These are phyloP conservation scores for Ommatoiulus sabulosus DNA, from an alignment of 2,888 invertebrate genomes.

Conservation along the genomic window DNA sequence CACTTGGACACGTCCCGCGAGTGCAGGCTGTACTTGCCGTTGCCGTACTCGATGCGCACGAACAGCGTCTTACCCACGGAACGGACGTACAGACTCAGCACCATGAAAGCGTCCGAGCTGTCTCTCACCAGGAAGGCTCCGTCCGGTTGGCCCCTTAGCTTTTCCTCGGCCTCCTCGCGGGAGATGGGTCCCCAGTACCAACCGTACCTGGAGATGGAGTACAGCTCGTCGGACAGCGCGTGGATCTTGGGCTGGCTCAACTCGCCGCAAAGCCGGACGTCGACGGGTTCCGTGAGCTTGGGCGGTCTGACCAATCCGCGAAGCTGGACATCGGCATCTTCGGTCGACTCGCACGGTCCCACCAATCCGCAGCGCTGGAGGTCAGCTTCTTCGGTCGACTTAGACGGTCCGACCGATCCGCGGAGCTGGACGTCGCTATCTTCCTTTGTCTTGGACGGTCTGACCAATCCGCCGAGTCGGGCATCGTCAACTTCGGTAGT, in stretches of 20 bases:
- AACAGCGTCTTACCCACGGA: conserved; percentile 49
- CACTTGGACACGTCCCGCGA: conserved; percentile 9
- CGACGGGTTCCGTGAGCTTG: not conserved
- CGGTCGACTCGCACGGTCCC: too few relatives aligned
- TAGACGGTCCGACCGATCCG: too few relatives aligned
- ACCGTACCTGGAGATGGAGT: conserved; percentile 32
- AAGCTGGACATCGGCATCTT: too few relatives aligned
- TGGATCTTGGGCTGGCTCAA: not conserved
- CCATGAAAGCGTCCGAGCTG: conserved; percentile 46
- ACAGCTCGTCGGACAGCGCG: not conserved
- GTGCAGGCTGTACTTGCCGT: conserved; percentile 50
- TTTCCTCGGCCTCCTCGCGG: conserved; percentile 32
- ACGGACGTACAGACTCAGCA: conserved; percentile 37
- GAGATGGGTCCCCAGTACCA: conserved; percentile 56
- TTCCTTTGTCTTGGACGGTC: too few relatives aligned
- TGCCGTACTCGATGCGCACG: conserved; percentile 32
- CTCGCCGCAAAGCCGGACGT: not conserved
- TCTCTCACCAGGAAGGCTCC: conserved; percentile 53
- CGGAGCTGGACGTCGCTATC: too few relatives aligned
- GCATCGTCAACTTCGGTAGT: too few relatives aligned
- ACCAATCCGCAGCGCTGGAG: too few relatives aligned
- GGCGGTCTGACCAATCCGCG: too few relatives aligned
- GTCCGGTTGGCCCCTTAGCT: conserved; percentile 15
- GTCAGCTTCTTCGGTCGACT: not conserved
- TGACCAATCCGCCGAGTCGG: too few relatives aligned